A percentile compares a stretch with the other conserved stretches of the same genome.
phyloP scores from a whole-genome alignment of 35 echinoderm and acorn worm species.

The Apostichopus parvimensis region DNA sequence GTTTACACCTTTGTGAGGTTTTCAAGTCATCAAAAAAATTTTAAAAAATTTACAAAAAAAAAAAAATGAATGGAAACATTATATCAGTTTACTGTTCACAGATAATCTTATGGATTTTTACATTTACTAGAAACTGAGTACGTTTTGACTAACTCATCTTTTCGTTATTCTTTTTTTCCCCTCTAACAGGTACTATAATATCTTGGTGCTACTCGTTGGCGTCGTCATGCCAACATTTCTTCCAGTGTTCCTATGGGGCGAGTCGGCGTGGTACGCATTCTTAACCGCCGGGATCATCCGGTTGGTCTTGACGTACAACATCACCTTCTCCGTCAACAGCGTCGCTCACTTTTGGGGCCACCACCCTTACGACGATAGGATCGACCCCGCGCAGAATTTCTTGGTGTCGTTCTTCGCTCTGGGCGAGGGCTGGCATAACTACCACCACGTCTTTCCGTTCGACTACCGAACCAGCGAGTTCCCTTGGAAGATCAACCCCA shows the following conservation, averaged over 20 bases:
- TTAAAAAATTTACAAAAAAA: too few species aligned
- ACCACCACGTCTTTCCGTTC: conserved; percentile 58
- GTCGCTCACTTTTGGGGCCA: conserved; percentile 26
- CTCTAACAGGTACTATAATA: conserved; percentile 29
- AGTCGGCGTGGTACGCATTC: conserved; percentile 21
- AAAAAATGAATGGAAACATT: too few species aligned
- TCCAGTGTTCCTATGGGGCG: neutral
- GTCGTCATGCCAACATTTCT: conserved; percentile 3
- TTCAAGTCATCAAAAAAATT: too few species aligned
- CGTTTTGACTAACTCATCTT: neutral
- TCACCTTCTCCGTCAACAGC: conserved; percentile 27
- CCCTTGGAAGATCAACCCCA: conserved; percentile 39
- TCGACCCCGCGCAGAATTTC: conserved; percentile 46
- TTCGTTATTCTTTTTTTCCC: neutral
- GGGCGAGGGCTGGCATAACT: conserved; percentile 67
- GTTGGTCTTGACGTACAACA: conserved; percentile 16
- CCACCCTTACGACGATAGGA: conserved; percentile 22
- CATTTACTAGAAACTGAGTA: neutral
- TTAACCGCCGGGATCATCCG: neutral
- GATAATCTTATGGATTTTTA: too few species aligned
- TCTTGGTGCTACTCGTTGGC: neutral
- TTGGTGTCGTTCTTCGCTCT: conserved; percentile 26
- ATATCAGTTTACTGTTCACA: too few species aligned
- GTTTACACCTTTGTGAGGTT: too few species aligned
- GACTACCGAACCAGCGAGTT: conserved; percentile 59